Conservation (phyloP, 1,140 invertebrate genomes). For the Drosophila sp. region DNA sequence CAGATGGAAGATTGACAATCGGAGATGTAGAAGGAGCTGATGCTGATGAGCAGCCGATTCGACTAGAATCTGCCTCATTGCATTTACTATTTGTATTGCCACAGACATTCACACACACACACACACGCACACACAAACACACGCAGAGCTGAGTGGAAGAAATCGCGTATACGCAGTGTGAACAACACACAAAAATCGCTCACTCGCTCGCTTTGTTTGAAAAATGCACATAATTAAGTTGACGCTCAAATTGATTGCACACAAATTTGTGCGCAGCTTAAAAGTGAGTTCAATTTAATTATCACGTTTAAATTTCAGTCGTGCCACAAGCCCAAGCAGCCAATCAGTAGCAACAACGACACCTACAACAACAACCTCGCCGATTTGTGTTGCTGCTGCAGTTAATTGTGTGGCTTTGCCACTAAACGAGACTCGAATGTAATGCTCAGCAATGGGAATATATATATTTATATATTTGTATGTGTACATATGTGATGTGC, state of each 20-base stretch:
- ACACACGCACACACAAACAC: no score
- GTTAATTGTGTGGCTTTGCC: constrained; percentile 57
- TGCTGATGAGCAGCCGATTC: neutral
- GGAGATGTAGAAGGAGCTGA: constrained; percentile 1
- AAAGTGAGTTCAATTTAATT: constrained; percentile 79
- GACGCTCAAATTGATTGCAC: constrained; percentile 66
- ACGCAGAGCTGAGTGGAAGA: no score
- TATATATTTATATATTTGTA: no score
- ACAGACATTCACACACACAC: no score
- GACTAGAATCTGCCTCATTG: neutral
- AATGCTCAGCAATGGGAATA: constrained; percentile 32
- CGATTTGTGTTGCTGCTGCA: constrained; percentile 25
- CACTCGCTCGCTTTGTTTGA: constrained; percentile 35
- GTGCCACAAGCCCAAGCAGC: constrained; percentile 23
- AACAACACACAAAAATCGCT: neutral
- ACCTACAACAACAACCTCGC: neutral
- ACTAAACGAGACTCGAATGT: constrained; percentile 20
- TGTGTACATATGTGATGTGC: no score
- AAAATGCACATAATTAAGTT: constrained; percentile 62
- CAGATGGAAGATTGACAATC: neutral
- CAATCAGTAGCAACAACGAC: constrained; percentile 23
- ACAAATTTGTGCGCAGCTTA: constrained; percentile 73
- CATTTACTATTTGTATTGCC: no score
- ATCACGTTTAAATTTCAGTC: constrained; percentile 70
- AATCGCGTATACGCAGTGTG: constrained; percentile 54